phyloP scores from a whole-genome alignment of 2,888 invertebrate genomes.

The Drosophila falleni region DNA sequence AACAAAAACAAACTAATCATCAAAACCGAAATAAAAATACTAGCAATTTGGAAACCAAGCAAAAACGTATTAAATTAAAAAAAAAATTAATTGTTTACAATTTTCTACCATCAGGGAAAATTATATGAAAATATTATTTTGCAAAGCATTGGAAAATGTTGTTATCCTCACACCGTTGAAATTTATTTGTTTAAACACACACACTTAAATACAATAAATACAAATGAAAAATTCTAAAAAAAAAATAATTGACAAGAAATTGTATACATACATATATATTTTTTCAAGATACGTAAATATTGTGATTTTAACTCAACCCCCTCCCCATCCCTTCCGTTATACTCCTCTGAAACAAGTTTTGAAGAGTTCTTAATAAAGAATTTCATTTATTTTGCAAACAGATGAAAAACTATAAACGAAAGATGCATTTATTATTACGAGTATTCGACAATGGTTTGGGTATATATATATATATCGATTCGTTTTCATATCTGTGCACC shows the following conservation, averaged over 20 bases:
- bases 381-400: slow-evolving; percentile 53
- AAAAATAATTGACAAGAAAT: not conserved
- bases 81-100: slow-evolving; percentile 1
- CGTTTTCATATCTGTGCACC: slow-evolving; percentile 22
- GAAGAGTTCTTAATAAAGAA: slow-evolving; percentile 60
- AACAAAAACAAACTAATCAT: slow-evolving; percentile 2
- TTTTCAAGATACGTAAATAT: slow-evolving; percentile 32
- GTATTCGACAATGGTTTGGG: slow-evolving; percentile 5
- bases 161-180: slow-evolving; percentile 12
- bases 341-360: slow-evolving; percentile 16
- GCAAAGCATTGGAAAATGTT: slow-evolving; percentile 29
- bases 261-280: slow-evolving; percentile 23
- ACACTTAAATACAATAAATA: not conserved
- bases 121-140: not conserved
- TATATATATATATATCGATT: slow-evolving; percentile 9
- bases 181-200: slow-evolving; percentile 10
- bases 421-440: slow-evolving; percentile 29
- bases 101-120: slow-evolving; percentile 1
- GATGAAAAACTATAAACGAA: slow-evolving; percentile 35
- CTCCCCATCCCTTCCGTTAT: not conserved
- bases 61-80: slow-evolving; percentile 15
- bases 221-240: slow-evolving; percentile 5
- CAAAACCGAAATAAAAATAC: not conserved
- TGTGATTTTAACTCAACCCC: slow-evolving; percentile 35
- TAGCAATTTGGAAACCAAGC: not conserved